Conservation (phyloP, 2,113 vertebrate species). For the Pavo muticus region DNA sequence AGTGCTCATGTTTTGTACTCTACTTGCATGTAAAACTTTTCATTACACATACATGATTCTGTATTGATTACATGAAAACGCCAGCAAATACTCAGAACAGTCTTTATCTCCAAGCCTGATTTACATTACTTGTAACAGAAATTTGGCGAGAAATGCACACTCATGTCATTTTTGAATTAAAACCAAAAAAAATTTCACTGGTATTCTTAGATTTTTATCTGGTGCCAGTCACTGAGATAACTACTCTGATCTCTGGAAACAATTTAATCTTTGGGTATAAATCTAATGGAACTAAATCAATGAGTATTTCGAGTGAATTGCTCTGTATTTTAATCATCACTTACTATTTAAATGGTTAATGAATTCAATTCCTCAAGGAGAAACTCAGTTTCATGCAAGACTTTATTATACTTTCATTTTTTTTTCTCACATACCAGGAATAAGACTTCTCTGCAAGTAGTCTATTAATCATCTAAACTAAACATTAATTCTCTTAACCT, state of each 20-base stretch:
- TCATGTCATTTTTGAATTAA: neutral
- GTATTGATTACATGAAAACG: neutral
- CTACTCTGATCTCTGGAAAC: slow-evolving; percentile 1
- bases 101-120: neutral
- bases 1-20: neutral
- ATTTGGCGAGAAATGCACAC: neutral
- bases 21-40: neutral
- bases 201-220: slow-evolving; percentile 38
- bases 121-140: slow-evolving; percentile 6
- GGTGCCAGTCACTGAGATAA: slow-evolving; percentile 4
- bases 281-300: slow-evolving; percentile 10
- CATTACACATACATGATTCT: neutral
- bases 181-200: slow-evolving; percentile 8
- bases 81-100: neutral
- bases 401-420: slow-evolving; percentile 47
- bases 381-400: neutral
- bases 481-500: slow-evolving; percentile 60
- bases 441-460: slow-evolving; percentile 26
- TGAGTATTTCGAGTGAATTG: neutral
- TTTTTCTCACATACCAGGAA: slow-evolving; percentile 45
- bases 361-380: neutral
- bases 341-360: slow-evolving; percentile 54
- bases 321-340: slow-evolving; percentile 44
- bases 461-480: slow-evolving; percentile 44
- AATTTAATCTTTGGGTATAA: slow-evolving; percentile 32